Base-by-base conservation (phyloP, 2,113 vertebrate genomes). In the Verasper variegatus region DNA sequence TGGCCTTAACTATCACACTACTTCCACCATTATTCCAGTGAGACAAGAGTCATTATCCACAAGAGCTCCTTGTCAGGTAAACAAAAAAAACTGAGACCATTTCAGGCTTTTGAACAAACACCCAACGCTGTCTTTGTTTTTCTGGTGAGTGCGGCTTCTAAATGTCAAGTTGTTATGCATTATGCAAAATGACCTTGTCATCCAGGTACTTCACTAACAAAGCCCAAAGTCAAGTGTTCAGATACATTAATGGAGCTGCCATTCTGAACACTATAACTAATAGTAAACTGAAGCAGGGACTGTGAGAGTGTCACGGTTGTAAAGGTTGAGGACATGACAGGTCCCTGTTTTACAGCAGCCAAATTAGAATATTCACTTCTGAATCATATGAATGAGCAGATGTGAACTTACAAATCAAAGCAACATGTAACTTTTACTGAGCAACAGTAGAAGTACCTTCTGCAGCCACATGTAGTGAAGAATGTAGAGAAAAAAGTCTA, bases 191-290 rank as follows among this genome's bases (percentile, higher is more conserved):
- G 51, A n/a, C 74, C 49, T 57, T 24, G 3, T 45, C 21, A n/a
- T 65, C 74, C 77, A 63, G 70, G 69, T 81, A 23, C 35, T 55
- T 66, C 24, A 27, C 26, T 57, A 71, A 73, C 67, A 67, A 77
- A 84, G 66, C 57, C 42, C 63, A 77, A 71, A 78, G 82, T 83
- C 72, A 80, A 83, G 82, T 60, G 68, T 75, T 83, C 31, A 35
- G 55, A 75, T 51, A 74, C 67, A 66, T 80, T 86, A 88, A 85
- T 88, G 80, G 82, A 76, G 65, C 42, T 86, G 82, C 84, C 88
- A 85, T 90, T 88, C 85, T 54, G 7, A 70, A 55, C 27, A 63
- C 52, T 27, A 31, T 42, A 11, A 42, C 40, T 31, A 67, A 75
- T 57, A 60, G 67, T 65, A 65, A 31, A 45, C 51, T 47, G 42